phyloP scores from a whole-genome alignment of 2,888 invertebrate genomes.

The Choreutis nemorana region DNA sequence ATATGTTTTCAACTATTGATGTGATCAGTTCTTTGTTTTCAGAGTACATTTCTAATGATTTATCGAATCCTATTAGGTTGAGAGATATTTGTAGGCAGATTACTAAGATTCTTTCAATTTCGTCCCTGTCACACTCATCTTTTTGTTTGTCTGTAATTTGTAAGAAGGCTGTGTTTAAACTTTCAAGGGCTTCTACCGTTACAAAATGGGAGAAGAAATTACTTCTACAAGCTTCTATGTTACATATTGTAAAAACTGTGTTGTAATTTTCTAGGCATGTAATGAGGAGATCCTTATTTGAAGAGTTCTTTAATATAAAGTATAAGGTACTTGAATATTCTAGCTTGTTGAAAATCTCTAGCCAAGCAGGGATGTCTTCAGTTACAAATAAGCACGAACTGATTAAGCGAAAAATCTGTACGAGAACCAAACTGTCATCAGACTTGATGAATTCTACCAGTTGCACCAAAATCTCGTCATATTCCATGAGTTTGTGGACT shows the following conservation, averaged over 20 bases:
- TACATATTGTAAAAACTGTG: conserved; percentile 56
- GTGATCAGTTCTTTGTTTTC: conserved; percentile 25
- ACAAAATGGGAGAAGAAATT: conserved; percentile 42
- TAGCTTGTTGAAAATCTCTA: conserved; percentile 47
- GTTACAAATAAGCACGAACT: conserved; percentile 58
- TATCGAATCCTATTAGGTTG: conserved; percentile 41
- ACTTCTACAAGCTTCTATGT: conserved; percentile 27
- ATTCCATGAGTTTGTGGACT: conserved; percentile 62
- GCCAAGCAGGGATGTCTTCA: conserved; percentile 49
- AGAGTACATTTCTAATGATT: conserved; percentile 28
- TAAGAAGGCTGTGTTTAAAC: conserved; percentile 31
- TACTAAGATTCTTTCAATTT: conserved; percentile 38
- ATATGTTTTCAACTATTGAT: conserved; percentile 30
- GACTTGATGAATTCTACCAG: conserved; percentile 65
- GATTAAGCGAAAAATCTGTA: conserved; percentile 76
- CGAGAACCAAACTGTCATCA: conserved; percentile 75
- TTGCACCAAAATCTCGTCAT: conserved; percentile 63
- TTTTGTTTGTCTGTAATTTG: conserved; percentile 34
- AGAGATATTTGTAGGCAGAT: conserved; percentile 41
- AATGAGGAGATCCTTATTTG: conserved; percentile 67
- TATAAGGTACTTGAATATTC: conserved; percentile 67
- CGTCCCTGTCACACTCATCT: conserved; percentile 27
- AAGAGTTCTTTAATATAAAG: conserved; percentile 79
- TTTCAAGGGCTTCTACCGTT: conserved; percentile 30
- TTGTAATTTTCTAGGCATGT: conserved; percentile 69